A percentile compares a stretch with the other conserved stretches of the same genome.
These are phyloP conservation scores for Oscheius sp. DNA, from an alignment of 1,140 invertebrate genomes.

Conservation along the genomic window DNA sequence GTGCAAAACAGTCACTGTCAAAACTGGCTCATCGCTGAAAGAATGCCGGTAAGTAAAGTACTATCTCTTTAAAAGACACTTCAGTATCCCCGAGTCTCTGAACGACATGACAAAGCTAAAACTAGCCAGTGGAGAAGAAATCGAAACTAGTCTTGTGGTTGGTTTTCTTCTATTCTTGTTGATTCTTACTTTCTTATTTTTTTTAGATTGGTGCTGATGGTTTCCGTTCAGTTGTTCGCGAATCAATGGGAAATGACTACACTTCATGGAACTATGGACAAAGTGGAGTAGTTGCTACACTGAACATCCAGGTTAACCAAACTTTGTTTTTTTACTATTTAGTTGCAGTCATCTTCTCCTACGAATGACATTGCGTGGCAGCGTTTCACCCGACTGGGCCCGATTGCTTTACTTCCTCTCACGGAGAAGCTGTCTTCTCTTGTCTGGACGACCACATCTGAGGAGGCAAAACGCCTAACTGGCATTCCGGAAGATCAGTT, in stretches of 20 bases:
- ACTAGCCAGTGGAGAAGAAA: slow-evolving; percentile 61
- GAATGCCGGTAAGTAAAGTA: slow-evolving; percentile 47
- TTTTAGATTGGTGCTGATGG: slow-evolving; percentile 95
- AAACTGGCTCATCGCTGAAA: slow-evolving; percentile 36
- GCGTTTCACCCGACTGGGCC: slow-evolving; percentile 83
- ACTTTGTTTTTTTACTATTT: background rate
- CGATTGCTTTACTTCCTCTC: slow-evolving; percentile 84
- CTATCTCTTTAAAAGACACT: too few species aligned
- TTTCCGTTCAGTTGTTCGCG: slow-evolving; percentile 77
- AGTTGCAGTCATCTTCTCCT: background rate
- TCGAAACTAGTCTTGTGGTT: slow-evolving; percentile 64
- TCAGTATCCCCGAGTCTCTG: slow-evolving; percentile 47
- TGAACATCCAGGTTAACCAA: slow-evolving; percentile 31
- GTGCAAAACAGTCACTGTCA: slow-evolving; percentile 37
- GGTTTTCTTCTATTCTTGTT: too few species aligned
- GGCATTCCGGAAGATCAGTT: slow-evolving; percentile 75
- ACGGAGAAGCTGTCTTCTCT: slow-evolving; percentile 76
- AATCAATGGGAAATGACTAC: slow-evolving; percentile 76
- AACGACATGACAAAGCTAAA: slow-evolving; percentile 59
- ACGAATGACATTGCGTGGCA: slow-evolving; percentile 79
- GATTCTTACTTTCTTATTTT: too few species aligned
- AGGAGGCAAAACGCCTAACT: slow-evolving; percentile 73
- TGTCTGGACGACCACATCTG: slow-evolving; percentile 81
- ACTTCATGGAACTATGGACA: slow-evolving; percentile 81
- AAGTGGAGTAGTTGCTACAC: slow-evolving; percentile 67